These are phyloP conservation scores for Agonopterix alstromeriana DNA, from an alignment of 2,888 invertebrate genomes.

Conservation along the genomic window DNA sequence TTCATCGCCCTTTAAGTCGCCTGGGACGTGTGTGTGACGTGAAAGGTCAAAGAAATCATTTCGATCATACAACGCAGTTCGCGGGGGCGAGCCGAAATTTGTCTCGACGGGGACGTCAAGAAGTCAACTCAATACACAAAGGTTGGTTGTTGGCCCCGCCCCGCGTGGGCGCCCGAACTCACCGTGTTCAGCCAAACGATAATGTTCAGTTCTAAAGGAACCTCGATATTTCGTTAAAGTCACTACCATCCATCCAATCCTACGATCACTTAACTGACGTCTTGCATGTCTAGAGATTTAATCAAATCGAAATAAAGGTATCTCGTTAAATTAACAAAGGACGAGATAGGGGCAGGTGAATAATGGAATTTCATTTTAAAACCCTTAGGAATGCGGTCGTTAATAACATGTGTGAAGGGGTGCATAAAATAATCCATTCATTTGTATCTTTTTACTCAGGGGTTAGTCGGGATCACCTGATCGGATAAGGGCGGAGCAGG, in stretches of 20 bases:
- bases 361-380: constrained; percentile 44
- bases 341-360: constrained; percentile 60
- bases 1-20: constrained; percentile 42
- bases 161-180: constrained; percentile 19
- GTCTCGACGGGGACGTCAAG: constrained; percentile 48
- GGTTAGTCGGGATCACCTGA: constrained; percentile 53
- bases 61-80: constrained; percentile 36
- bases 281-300: constrained; percentile 13
- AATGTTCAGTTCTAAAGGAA: not conserved
- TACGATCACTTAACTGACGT: not conserved
- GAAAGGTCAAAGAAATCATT: constrained; percentile 64
- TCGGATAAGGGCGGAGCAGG: constrained; percentile 50
- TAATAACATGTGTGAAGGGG: constrained; percentile 40
- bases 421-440: constrained; percentile 45
- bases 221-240: too few species aligned
- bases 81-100: constrained; percentile 56
- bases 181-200: not conserved
- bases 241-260: not conserved
- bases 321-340: constrained; percentile 44
- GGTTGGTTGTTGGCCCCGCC: constrained; percentile 33
- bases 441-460: constrained; percentile 22
- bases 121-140: constrained; percentile 48
- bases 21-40: constrained; percentile 32
- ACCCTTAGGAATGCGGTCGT: constrained; percentile 45
- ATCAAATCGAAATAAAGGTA: constrained; percentile 33